Conservation (phyloP, 2,113 vertebrate genomes). For the Cercopithecus mona region DNA sequence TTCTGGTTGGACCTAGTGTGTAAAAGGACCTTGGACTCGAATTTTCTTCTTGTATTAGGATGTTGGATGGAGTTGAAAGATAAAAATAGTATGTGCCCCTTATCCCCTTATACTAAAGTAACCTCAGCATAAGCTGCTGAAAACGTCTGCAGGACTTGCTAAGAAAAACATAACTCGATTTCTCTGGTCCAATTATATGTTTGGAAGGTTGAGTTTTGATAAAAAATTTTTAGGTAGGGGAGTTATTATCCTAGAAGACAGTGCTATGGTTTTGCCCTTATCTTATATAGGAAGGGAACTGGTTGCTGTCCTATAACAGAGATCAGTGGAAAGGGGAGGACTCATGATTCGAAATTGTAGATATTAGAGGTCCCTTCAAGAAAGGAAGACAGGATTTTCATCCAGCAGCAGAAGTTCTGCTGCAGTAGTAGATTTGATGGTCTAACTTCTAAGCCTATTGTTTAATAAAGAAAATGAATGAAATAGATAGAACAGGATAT, state of each 20-base stretch:
- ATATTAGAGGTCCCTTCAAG: background rate
- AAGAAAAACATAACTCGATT: background rate
- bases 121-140: background rate
- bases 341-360: background rate
- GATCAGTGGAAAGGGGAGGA: background rate
- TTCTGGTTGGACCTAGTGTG: background rate
- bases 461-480: background rate
- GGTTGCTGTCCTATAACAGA: background rate
- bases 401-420: background rate
- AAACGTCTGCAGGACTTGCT: background rate
- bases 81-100: background rate
- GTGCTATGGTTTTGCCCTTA: background rate
- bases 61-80: background rate
- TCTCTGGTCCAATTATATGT: background rate
- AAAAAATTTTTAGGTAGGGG: background rate
- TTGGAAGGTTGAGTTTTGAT: background rate
- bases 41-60: background rate
- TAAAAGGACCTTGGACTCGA: background rate
- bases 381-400: background rate
- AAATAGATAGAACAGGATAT: background rate
- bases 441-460: background rate
- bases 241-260: background rate
- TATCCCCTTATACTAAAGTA: background rate
- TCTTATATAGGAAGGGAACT: background rate
- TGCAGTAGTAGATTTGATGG: background rate